Percentiles rank a stretch among this genome's conserved stretches.
Evolutionary conservation across 2,888 invertebrate species (phyloP).

Genomic region (Calliphora vomitoria): DNA sequence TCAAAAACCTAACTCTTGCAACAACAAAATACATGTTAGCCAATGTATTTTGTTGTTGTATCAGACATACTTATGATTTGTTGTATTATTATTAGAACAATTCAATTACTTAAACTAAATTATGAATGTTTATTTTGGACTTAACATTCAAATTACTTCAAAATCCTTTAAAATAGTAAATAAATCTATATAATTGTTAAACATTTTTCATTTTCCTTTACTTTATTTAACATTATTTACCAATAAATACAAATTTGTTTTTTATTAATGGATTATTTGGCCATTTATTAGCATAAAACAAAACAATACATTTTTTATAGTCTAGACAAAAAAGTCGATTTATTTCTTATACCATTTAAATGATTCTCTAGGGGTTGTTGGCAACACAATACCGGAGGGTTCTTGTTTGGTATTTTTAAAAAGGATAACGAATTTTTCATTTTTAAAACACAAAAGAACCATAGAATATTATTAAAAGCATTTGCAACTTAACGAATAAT

Average conservation of each 20-base stretch:
- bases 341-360: not conserved
- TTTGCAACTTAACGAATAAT: not conserved
- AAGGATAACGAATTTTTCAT: not conserved
- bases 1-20: too few relatives aligned
- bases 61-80: too few relatives aligned
- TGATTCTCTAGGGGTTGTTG: not conserved
- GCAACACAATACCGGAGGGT: not conserved
- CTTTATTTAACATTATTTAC: not conserved
- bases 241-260: not conserved
- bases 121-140: too few relatives aligned
- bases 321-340: constrained; percentile 2
- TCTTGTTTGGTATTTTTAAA: not conserved
- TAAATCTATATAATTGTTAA: too few relatives aligned
- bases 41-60: too few relatives aligned
- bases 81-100: too few relatives aligned
- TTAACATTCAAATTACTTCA: too few relatives aligned
- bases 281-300: not conserved
- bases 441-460: not conserved
- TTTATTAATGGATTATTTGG: not conserved
- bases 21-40: too few relatives aligned
- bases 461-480: not conserved
- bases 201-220: too few relatives aligned
- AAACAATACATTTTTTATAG: not conserved
- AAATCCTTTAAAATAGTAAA: too few relatives aligned
- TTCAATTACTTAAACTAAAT: too few relatives aligned